Percentiles rank a stretch among this genome's conserved stretches.
These are phyloP conservation scores for Platanista minor DNA, from an alignment of 2,113 vertebrate genomes.

Conservation along the genomic window DNA sequence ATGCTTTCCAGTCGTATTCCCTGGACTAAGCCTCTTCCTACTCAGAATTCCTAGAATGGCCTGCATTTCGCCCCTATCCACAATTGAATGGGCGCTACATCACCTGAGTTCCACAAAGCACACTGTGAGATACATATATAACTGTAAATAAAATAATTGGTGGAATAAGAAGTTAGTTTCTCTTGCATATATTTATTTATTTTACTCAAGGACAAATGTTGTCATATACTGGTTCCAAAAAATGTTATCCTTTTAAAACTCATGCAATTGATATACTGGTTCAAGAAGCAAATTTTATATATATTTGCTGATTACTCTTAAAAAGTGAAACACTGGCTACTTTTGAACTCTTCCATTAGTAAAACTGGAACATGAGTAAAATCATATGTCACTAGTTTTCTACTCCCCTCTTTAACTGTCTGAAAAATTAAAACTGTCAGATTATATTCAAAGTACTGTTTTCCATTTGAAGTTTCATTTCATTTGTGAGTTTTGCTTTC, in stretches of 20 bases:
- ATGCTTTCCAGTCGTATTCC: not conserved
- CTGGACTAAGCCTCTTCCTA: not conserved
- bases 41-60: not conserved
- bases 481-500: slow-evolving; percentile 29
- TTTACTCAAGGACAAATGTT: not conserved
- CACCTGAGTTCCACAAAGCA: not conserved
- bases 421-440: not conserved
- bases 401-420: not conserved
- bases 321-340: not conserved
- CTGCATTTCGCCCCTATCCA: not conserved
- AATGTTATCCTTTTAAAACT: not conserved
- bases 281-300: not conserved
- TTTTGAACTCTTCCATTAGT: not conserved
- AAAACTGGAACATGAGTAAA: not conserved
- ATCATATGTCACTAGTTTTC: not conserved
- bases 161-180: not conserved
- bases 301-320: not conserved
- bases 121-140: not conserved
- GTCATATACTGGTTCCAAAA: not conserved
- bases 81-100: not conserved
- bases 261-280: not conserved
- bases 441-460: not conserved
- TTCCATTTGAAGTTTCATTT: slow-evolving; percentile 20
- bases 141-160: not conserved
- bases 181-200: not conserved